These are phyloP conservation scores for Pipistrellus nathusii DNA, from an alignment of 2,797 vertebrate species.

Conservation along the genomic window DNA sequence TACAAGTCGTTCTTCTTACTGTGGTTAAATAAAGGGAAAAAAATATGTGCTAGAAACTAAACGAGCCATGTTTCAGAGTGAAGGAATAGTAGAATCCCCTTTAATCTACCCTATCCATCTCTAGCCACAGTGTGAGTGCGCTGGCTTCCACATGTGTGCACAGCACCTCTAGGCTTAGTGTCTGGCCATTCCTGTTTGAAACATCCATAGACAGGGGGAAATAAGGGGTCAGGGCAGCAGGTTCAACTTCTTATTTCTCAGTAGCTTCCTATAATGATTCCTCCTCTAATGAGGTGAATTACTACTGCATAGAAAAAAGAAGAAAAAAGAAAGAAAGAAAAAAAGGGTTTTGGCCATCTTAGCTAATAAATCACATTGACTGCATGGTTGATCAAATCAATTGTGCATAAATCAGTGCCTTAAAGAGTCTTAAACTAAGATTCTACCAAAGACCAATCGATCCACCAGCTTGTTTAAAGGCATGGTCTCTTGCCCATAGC, in stretches of 20 bases:
- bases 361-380: constrained; percentile 83
- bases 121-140: not conserved
- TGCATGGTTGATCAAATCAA: constrained; percentile 80
- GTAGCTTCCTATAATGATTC: constrained; percentile 78
- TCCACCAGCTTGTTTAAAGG: constrained; percentile 52
- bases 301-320: constrained; percentile 72
- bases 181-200: not conserved
- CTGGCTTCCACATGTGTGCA: not conserved
- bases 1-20: constrained; percentile 70
- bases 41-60: constrained; percentile 42
- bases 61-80: not conserved
- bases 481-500: constrained; percentile 48
- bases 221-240: constrained; percentile 41
- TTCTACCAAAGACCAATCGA: constrained; percentile 73
- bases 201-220: not conserved
- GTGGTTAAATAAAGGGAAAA: constrained; percentile 49
- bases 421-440: constrained; percentile 80
- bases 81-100: not conserved
- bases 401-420: constrained; percentile 80
- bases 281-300: constrained; percentile 77
- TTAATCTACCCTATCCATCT: not conserved
- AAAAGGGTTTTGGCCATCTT: constrained; percentile 78
- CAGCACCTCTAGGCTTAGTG: not conserved
- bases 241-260: constrained; percentile 74
- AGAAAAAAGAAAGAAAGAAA: constrained; percentile 62